These are phyloP conservation scores for Drosophila repletoides DNA, from an alignment of 1,140 invertebrate genomes.

Conservation along the genomic window DNA sequence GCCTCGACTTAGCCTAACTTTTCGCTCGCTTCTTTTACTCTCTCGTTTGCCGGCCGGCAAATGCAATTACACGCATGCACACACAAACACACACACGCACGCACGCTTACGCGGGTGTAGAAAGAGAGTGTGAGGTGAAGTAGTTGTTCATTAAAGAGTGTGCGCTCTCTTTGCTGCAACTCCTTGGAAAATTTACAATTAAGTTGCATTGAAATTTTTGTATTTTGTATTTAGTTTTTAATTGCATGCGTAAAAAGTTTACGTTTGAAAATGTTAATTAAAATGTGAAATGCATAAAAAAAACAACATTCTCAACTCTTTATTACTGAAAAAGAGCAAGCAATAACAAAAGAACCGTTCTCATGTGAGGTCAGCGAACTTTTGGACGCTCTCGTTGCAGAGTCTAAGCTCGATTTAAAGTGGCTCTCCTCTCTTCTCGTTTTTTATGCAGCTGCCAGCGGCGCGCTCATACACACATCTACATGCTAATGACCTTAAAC, in stretches of 20 bases:
- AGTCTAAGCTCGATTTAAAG: constrained; percentile 18
- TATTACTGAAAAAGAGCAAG: neutral
- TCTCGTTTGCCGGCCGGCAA: constrained; percentile 63
- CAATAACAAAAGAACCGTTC: neutral
- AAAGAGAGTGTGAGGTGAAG: constrained; percentile 18
- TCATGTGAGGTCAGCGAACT: constrained; percentile 35
- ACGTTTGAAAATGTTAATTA: constrained; percentile 74
- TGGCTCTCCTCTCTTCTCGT: neutral
- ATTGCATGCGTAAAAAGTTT: constrained; percentile 68
- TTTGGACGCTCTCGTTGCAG: constrained; percentile 10
- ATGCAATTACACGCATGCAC: constrained; percentile 18
- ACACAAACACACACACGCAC: neutral
- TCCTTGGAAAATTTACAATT: constrained; percentile 11
- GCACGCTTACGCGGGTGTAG: constrained; percentile 8
- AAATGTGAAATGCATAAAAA: constrained; percentile 70
- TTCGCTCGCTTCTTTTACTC: neutral
- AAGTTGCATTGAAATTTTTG: constrained; percentile 51
- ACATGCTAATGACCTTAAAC: constrained; percentile 45
- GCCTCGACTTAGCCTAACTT: constrained; percentile 2
- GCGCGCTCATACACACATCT: neutral
- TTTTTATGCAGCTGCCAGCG: constrained; percentile 2
- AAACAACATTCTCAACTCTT: neutral
- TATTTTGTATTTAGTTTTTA: constrained; percentile 54
- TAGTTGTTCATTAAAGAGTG: neutral
- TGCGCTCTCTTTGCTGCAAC: constrained; percentile 9